phyloP scores from a whole-genome alignment of 2,113 vertebrate species.

The Xyrauchen texanus region DNA sequence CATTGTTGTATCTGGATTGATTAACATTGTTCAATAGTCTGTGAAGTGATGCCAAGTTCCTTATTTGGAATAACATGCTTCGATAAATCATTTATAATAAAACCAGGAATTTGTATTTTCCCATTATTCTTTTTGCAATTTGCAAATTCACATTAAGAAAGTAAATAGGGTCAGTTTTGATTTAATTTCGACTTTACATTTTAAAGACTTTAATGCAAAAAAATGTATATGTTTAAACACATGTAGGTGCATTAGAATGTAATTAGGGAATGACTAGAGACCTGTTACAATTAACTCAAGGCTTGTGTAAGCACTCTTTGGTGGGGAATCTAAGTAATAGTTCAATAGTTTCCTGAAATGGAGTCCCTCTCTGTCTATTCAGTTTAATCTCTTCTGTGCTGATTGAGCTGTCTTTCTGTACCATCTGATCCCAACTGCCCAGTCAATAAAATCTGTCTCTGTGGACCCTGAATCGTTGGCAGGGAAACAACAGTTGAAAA shows the following conservation, averaged over 20 bases:
- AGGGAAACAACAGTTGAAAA: too few species aligned
- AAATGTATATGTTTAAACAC: background rate
- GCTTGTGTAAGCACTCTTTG: slow-evolving; percentile 45
- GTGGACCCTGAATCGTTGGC: background rate
- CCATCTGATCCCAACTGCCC: slow-evolving; percentile 10
- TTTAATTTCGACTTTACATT: too few species aligned
- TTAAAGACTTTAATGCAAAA: too few species aligned
- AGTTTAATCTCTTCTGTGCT: slow-evolving; percentile 31
- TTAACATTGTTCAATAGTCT: too few species aligned
- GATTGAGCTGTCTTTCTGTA: slow-evolving; percentile 45
- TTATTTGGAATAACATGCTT: too few species aligned
- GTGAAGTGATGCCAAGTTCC: too few species aligned
- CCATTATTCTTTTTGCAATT: too few species aligned
- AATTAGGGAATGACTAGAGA: slow-evolving; percentile 35
- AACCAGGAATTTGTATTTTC: too few species aligned
- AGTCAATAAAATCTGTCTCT: slow-evolving; percentile 35
- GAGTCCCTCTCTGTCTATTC: slow-evolving; percentile 25
- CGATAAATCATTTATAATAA: too few species aligned
- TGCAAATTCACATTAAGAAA: too few species aligned
- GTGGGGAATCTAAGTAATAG: slow-evolving; percentile 44
- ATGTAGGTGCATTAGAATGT: slow-evolving; percentile 10
- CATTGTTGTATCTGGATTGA: too few species aligned
- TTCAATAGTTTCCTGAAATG: slow-evolving; percentile 40
- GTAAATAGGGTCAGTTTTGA: too few species aligned
- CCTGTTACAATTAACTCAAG: slow-evolving; percentile 47